phyloP scores from a whole-genome alignment of 1,140 invertebrate species.

The Ceratina australensis region DNA sequence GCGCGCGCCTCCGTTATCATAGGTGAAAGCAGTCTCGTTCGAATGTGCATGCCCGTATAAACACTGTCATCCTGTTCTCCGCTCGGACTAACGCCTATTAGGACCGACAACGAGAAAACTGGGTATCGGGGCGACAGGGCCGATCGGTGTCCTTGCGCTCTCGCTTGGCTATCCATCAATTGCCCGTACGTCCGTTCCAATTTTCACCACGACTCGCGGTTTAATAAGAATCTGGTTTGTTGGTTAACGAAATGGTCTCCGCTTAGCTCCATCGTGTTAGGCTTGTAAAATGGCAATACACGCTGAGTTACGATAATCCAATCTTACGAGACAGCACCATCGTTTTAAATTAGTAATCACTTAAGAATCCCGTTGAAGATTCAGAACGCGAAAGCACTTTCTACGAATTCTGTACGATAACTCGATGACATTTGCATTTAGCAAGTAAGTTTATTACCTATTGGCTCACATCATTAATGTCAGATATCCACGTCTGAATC shows the following conservation, averaged over 20 bases:
- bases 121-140: conserved; percentile 32
- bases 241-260: not conserved
- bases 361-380: not conserved
- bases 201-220: conserved; percentile 15
- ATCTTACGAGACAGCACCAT: not conserved
- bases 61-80: conserved; percentile 58
- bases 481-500: not conserved
- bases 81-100: conserved; percentile 46
- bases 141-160: conserved; percentile 36
- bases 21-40: conserved; percentile 6
- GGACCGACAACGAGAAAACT: conserved; percentile 37
- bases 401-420: not conserved
- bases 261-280: too few relatives aligned
- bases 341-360: not conserved
- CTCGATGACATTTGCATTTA: not conserved
- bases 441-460: not conserved
- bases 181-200: conserved; percentile 8
- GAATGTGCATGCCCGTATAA: conserved; percentile 38
- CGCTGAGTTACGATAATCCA: not conserved
- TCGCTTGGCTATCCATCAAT: conserved; percentile 41
- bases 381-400: not conserved
- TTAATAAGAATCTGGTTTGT: conserved; percentile 1
- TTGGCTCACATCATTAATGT: not conserved
- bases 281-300: not conserved
- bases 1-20: too few relatives aligned